Conservation (phyloP, 2,797 vertebrate genomes). For the Rhadinocentrus ornatus region DNA sequence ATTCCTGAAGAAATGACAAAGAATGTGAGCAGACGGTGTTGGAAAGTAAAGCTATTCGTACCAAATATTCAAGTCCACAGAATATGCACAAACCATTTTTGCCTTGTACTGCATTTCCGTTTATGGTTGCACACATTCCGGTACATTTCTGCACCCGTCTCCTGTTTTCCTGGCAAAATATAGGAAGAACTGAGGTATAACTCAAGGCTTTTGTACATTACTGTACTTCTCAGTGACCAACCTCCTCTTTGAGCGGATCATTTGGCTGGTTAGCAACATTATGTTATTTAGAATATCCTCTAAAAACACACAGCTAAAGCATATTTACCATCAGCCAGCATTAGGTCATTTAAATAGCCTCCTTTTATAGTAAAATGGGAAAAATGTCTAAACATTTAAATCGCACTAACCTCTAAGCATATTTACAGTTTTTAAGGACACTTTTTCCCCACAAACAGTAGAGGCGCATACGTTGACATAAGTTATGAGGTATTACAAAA, state of each 20-base stretch:
- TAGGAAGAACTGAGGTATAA: not conserved
- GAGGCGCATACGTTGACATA: not conserved
- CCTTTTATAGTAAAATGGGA: constrained; percentile 17
- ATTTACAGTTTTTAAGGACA: constrained; percentile 68
- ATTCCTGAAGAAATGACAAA: not conserved
- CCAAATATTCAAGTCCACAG: not conserved
- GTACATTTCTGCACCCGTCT: not conserved
- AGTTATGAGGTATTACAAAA: constrained; percentile 32
- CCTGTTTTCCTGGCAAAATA: not conserved
- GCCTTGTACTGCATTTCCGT: not conserved
- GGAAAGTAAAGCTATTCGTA: not conserved
- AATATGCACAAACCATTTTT: not conserved
- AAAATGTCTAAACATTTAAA: not conserved
- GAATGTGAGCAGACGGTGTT: not conserved
- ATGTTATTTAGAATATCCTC: not conserved
- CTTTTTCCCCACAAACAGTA: constrained; percentile 47
- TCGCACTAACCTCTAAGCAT: constrained; percentile 2
- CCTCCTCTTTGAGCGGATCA: not conserved
- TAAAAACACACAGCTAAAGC: constrained; percentile 8
- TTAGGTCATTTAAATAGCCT: not conserved
- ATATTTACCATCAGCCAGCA: not conserved
- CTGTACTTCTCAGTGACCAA: not conserved
- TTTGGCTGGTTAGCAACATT: not conserved
- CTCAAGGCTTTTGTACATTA: not conserved
- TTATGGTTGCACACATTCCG: not conserved